A percentile compares a stretch with the other conserved stretches of the same genome.
Conservation (phyloP, 2,113 vertebrate species). For the Pao palembangensis region DNA sequence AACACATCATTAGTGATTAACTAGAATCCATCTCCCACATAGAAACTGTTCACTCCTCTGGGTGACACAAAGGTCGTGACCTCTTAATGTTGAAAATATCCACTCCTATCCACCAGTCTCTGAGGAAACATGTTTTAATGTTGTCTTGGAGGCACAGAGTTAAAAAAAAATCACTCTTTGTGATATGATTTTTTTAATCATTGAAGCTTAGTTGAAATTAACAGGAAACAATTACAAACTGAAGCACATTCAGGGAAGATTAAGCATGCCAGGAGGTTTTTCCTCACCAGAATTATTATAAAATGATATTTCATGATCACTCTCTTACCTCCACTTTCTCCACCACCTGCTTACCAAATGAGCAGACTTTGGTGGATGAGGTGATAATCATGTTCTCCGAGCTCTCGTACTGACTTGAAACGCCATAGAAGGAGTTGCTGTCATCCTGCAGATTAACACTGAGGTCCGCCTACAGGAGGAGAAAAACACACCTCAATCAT, state of each 20-base stretch:
- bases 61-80: constrained; percentile 25
- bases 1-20: constrained; percentile 47
- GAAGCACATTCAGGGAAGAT: background rate
- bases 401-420: constrained; percentile 94
- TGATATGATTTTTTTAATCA: background rate
- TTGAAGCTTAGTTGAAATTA: too few relatives aligned
- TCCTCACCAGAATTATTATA: background rate
- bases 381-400: constrained; percentile 93
- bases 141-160: too few relatives aligned
- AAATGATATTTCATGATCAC: background rate
- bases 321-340: constrained; percentile 92
- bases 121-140: too few relatives aligned
- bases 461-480: constrained; percentile 82
- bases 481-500: background rate
- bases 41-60: constrained; percentile 28
- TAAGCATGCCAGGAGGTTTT: background rate
- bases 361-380: constrained; percentile 96
- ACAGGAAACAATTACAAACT: too few relatives aligned
- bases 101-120: background rate
- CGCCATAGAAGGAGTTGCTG: constrained; percentile 89
- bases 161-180: background rate
- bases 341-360: constrained; percentile 96
- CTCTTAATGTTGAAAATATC: constrained; percentile 24
- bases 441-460: constrained; percentile 89
- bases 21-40: constrained; percentile 43